These are phyloP conservation scores for Echeneis naucrates DNA, from an alignment of 2,797 vertebrate genomes.

Conservation along the genomic window DNA sequence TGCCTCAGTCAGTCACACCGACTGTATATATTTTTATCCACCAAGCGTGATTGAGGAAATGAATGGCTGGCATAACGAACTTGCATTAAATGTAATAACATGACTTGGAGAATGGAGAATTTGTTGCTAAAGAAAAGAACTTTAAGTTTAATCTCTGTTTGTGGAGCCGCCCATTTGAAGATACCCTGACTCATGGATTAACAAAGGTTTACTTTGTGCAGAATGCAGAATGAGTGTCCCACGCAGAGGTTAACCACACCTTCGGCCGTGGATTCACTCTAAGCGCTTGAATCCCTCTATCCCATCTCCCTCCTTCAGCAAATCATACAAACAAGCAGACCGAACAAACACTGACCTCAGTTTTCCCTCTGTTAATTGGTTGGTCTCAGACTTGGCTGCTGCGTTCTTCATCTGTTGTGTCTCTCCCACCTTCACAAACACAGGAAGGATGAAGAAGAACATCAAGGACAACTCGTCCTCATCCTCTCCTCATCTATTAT, in stretches of 20 bases:
- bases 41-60: conserved; percentile 34
- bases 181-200: conserved; percentile 53
- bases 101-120: conserved; percentile 51
- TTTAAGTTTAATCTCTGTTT: conserved; percentile 41
- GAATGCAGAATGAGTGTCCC: conserved; percentile 69
- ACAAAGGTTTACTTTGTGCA: conserved; percentile 61
- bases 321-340: conserved; percentile 73
- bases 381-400: conserved; percentile 61
- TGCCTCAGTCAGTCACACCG: conserved; percentile 50
- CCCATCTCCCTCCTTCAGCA: conserved; percentile 57
- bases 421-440: conserved; percentile 38
- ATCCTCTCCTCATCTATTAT: conserved; percentile 45
- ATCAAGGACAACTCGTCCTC: conserved; percentile 30
- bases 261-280: conserved; percentile 68
- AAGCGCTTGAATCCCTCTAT: conserved; percentile 57
- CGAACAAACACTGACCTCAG: conserved; percentile 63
- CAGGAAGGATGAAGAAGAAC: conserved; percentile 49
- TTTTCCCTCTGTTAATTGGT: conserved; percentile 59
- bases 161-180: conserved; percentile 42
- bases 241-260: conserved; percentile 81
- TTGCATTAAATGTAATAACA: conserved; percentile 44
- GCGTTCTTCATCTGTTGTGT: conserved; percentile 36
- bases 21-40: conserved; percentile 60
- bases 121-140: conserved; percentile 46
- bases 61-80: conserved; percentile 50